phyloP scores from a whole-genome alignment of 2,888 invertebrate genomes.

The Microchrysa polita region DNA sequence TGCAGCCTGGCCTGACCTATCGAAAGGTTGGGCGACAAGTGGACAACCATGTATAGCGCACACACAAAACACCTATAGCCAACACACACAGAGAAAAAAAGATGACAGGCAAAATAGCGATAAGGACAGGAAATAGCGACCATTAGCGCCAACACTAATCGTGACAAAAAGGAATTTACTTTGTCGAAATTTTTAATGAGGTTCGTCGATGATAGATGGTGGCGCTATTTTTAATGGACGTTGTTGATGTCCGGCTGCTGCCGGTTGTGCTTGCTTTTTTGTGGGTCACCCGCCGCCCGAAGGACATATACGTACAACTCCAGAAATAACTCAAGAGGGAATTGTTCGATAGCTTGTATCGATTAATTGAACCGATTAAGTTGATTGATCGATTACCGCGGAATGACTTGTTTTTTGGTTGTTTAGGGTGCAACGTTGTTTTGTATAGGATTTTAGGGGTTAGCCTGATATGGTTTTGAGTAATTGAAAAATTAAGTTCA shows the following conservation, averaged over 20 bases:
- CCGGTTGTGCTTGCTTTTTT: no score
- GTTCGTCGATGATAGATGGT: constrained; percentile 33
- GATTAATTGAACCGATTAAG: constrained; percentile 7
- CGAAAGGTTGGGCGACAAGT: neutral
- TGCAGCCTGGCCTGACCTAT: no score
- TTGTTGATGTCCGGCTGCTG: constrained; percentile 4
- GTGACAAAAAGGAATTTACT: constrained; percentile 43
- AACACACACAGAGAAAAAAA: constrained; percentile 5
- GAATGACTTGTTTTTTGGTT: no score
- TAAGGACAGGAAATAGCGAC: constrained; percentile 39
- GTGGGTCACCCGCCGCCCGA: no score
- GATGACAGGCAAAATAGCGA: constrained; percentile 6
- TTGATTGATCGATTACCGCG: neutral
- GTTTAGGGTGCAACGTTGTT: no score
- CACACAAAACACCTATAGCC: no score
- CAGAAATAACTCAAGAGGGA: neutral
- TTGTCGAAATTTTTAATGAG: constrained; percentile 38
- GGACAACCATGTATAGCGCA: no score
- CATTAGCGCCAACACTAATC: constrained; percentile 40
- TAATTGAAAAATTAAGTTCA: no score
- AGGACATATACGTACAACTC: no score
- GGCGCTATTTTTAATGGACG: constrained; percentile 24
- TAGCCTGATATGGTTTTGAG: no score
- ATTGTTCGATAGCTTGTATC: neutral
- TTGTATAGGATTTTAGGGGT: no score